Percentiles rank a stretch among this genome's conserved stretches.
phyloP scores from a whole-genome alignment of 2,113 vertebrate genomes.

The Lynx canadensis region DNA sequence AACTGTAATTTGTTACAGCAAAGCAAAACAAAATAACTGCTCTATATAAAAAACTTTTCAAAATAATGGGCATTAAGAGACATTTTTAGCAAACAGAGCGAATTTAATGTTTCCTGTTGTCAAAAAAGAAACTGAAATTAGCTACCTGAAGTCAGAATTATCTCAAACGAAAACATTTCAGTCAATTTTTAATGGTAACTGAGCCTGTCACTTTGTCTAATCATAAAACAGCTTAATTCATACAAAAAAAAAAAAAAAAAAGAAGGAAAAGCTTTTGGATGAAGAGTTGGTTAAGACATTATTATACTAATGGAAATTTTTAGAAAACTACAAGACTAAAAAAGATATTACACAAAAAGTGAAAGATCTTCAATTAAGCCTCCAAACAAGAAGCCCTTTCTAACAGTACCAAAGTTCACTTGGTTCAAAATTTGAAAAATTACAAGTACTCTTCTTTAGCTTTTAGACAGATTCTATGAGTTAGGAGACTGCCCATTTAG shows the following conservation, averaged over 20 bases:
- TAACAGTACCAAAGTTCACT: background rate
- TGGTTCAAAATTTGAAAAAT: background rate
- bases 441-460: background rate
- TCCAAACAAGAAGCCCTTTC: background rate
- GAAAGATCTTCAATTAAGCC: background rate
- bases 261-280: background rate
- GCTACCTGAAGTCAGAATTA: slow-evolving; percentile 11
- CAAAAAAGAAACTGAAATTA: background rate
- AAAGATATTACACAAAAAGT: background rate
- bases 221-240: background rate
- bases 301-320: background rate
- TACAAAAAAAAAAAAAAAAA: background rate
- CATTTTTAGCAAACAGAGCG: background rate
- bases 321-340: background rate
- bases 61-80: background rate
- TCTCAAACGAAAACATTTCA: background rate
- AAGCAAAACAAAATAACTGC: background rate
- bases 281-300: background rate
- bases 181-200: slow-evolving; percentile 10
- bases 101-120: background rate
- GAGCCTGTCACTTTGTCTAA: background rate
- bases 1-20: background rate
- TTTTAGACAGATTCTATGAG: background rate
- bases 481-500: background rate
- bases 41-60: background rate